Percentiles rank a stretch among this genome's conserved stretches.
phyloP scores from a whole-genome alignment of 2,888 invertebrate species.

The Nyleta sp. region DNA sequence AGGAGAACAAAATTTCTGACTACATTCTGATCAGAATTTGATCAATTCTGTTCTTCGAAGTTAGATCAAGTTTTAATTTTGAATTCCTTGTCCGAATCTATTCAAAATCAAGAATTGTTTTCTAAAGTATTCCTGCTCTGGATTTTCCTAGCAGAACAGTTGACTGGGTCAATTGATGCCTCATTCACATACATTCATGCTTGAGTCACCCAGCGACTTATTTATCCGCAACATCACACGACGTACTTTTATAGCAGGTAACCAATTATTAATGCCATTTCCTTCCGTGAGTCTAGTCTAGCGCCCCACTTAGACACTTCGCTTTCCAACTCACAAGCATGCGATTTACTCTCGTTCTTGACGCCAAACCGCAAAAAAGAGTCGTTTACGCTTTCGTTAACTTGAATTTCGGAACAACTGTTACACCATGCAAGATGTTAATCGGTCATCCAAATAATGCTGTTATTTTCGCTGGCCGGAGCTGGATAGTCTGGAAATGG shows the following conservation, averaged over 20 bases:
- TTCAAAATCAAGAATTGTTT: no score
- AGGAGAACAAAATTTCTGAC: no score
- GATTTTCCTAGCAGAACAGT: conserved; percentile 43
- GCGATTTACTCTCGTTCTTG: conserved; percentile 46
- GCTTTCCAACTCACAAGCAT: conserved; percentile 54
- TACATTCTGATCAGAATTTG: no score
- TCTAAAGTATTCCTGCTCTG: no score
- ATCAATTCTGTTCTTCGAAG: no score
- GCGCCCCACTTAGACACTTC: conserved; percentile 40
- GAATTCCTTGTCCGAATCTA: not conserved
- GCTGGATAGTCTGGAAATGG: not conserved
- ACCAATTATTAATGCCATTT: conserved; percentile 58
- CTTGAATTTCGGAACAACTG: conserved; percentile 33
- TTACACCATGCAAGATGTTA: conserved; percentile 15
- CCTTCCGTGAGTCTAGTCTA: conserved; percentile 45
- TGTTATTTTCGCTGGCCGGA: not conserved
- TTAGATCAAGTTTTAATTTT: no score
- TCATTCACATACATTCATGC: conserved; percentile 69
- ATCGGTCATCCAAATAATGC: conserved; percentile 9
- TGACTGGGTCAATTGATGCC: conserved; percentile 70
- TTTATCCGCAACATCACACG: conserved; percentile 59
- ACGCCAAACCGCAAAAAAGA: conserved; percentile 31
- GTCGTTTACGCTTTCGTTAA: conserved; percentile 55
- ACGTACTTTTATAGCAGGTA: conserved; percentile 28
- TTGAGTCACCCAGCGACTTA: conserved; percentile 66